Conservation (phyloP, 2,797 vertebrate genomes). For the Eulemur rubriventer region DNA sequence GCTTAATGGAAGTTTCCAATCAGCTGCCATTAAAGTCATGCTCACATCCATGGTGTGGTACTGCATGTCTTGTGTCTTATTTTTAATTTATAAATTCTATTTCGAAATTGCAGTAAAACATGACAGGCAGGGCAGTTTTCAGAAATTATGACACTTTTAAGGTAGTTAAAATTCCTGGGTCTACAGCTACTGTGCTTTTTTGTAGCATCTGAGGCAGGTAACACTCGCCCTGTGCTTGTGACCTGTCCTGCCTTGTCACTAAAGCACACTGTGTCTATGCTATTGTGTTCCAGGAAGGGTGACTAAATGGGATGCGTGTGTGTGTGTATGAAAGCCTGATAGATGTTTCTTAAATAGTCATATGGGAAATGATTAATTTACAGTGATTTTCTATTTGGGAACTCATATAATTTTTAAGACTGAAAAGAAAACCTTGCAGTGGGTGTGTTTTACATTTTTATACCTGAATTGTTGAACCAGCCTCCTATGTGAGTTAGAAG, state of each 20-base stretch:
- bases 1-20: neutral
- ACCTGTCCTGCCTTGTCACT: slow-evolving; percentile 64
- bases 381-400: slow-evolving; percentile 51
- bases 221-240: slow-evolving; percentile 68
- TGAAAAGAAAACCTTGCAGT: neutral
- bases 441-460: neutral
- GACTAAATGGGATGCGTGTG: slow-evolving; percentile 63
- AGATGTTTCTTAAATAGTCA: slow-evolving; percentile 68
- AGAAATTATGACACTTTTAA: slow-evolving; percentile 76
- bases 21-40: neutral
- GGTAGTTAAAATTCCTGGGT: slow-evolving; percentile 74
- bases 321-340: slow-evolving; percentile 52
- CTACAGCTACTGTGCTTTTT: slow-evolving; percentile 75
- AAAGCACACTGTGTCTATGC: slow-evolving; percentile 74
- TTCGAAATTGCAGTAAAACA: slow-evolving; percentile 72
- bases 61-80: neutral
- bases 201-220: slow-evolving; percentile 69
- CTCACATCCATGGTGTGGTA: neutral
- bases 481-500: neutral
- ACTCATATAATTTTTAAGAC: neutral
- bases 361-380: slow-evolving; percentile 62
- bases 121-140: slow-evolving; percentile 63
- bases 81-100: slow-evolving; percentile 75
- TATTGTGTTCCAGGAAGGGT: slow-evolving; percentile 65
- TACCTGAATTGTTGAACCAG: neutral